Evolutionary conservation across 2,888 invertebrate species (phyloP).

Genomic region (Lasioglossum pauxillum): DNA sequence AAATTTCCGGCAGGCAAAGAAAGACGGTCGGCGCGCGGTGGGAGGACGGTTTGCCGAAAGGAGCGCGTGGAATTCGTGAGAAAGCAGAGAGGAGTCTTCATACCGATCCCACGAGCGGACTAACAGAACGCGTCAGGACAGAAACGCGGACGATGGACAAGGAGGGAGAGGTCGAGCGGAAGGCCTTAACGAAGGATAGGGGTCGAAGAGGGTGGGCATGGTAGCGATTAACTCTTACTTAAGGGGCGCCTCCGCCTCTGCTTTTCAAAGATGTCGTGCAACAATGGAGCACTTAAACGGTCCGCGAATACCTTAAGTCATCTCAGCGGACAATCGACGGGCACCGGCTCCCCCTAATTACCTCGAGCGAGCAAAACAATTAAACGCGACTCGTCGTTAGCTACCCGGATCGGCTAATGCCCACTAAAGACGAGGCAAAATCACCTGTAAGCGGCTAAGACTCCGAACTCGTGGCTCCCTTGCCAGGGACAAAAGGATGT

Average conservation of each 20-base stretch:
- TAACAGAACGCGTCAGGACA: constrained; percentile 5
- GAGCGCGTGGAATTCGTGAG: constrained; percentile 52
- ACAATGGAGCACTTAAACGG: constrained; percentile 81
- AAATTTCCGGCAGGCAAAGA: constrained; percentile 9
- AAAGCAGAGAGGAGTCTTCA: constrained; percentile 33
- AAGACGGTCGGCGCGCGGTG: background rate
- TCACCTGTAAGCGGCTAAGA: constrained; percentile 47
- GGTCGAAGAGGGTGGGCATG: constrained; percentile 59
- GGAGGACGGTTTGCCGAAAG: constrained; percentile 1
- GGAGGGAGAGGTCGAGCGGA: constrained; percentile 15
- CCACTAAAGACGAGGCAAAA: constrained; percentile 41
- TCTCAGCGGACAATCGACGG: constrained; percentile 76
- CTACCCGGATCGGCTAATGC: constrained; percentile 63
- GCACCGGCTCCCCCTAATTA: constrained; percentile 73
- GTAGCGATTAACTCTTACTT: constrained; percentile 75
- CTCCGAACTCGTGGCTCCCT: constrained; percentile 53
- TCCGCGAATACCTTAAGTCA: constrained; percentile 77
- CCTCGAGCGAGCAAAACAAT: constrained; percentile 78
- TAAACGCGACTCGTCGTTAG: constrained; percentile 69
- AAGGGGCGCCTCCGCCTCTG: constrained; percentile 69
- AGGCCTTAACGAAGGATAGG: constrained; percentile 16
- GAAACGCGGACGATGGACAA: constrained; percentile 34
- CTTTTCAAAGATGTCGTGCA: constrained; percentile 70
- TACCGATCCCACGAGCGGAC: constrained; percentile 50
- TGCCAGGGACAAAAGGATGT: constrained; percentile 75